Evolutionary conservation across 2,113 vertebrate species (phyloP), one percentile per base, ranked within the genome.

Genomic region (Nothoprocta perdicaria): DNA sequence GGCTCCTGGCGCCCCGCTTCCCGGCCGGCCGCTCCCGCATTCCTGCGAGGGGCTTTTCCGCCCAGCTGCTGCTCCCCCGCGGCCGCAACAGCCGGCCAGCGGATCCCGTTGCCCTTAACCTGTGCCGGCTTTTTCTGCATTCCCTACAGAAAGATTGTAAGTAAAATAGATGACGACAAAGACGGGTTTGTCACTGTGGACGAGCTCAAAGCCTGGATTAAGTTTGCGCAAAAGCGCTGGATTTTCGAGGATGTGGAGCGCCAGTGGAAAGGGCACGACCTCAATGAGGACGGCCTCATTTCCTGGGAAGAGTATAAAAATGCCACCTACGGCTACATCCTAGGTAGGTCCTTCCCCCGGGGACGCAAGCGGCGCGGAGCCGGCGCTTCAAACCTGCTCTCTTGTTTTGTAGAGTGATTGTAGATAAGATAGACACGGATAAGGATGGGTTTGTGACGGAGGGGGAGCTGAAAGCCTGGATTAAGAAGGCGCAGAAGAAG

Each of bases 221-320:
- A 99, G 67, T 98, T 98, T 85, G 98, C 99, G 62, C 99, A 99
- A 92, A 99, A 99, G 91, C 98, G 98, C 90, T 99, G 99, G 99
- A 99, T 99, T 94, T 99, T 98, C 27, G 99, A 99, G 93, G 99
- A 99, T 23, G 99, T 99, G 92, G 99, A 99, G 87, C 97, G 99
- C 17, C 99, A 99, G 97, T 99, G 98, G 99, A 99, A 98, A 93
- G 98, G 98, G 92, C 99, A 99, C 17, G 99, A 99, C 98, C 98
- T 99, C 89, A 98, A 99, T 35, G 98, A 98, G 84, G 99, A 99
- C 41, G 97, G 97, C 26, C 94, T 98, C 58, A 97, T 99, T 72
- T 98, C 98, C 75, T 99, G 99, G 99, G 99, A 99, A 77, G 99
- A 99, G 61, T 99, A 99, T 93, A 99, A 98, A 97, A 99, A 99